Evolutionary conservation across 2,797 vertebrate genomes (phyloP), one percentile per base, ranked within the genome.

Genomic region (Peromyscus attwateri): DNA sequence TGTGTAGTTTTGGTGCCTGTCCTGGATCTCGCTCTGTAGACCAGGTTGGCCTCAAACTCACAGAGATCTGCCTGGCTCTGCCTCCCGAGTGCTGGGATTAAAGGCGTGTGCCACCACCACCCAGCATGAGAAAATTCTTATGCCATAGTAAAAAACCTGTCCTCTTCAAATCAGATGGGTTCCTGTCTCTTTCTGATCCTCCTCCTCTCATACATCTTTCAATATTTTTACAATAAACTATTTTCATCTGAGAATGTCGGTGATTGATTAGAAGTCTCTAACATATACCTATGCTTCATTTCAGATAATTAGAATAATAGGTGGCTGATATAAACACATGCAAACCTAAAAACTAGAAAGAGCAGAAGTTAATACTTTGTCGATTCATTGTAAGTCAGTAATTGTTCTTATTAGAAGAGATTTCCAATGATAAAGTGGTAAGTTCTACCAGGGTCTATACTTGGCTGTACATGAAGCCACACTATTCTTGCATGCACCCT

Each of bases 181-280:
- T 73, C 10, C 43, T 57, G 16, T 14, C 62, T 79, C 11, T 94
- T 73, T 90, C 37, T 49, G 2, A 52, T 91, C 43, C 37, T 60
- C 12, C 9, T 83, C n/a, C 29, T 25, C 34, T 84, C 11, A 34
- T 49, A 37, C 10, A 60, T 71, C 87, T 81, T 57, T 89, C 12
- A 84, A 27, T 7, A 73, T 52, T 92, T 96, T 82, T 91, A 40
- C 31, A 77, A 52, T 40, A 92, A 81, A 57, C 6, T 11, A 13
- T 91, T 93, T 95, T 55, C 52, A 73, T 91, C 11, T 64, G 60
- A 25, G 25, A 90, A 94, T 71, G 19, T 16, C 49, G 10, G 29
- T n/a, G 52, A 49, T n/a, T 84, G 57, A 64, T 92, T 95, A 79
- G 66, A 96, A 94, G 85, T 93, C 95, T 93, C 76, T 81, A 85